Base-by-base conservation (phyloP, 2,113 vertebrate species). In the Callorhinus ursinus region DNA sequence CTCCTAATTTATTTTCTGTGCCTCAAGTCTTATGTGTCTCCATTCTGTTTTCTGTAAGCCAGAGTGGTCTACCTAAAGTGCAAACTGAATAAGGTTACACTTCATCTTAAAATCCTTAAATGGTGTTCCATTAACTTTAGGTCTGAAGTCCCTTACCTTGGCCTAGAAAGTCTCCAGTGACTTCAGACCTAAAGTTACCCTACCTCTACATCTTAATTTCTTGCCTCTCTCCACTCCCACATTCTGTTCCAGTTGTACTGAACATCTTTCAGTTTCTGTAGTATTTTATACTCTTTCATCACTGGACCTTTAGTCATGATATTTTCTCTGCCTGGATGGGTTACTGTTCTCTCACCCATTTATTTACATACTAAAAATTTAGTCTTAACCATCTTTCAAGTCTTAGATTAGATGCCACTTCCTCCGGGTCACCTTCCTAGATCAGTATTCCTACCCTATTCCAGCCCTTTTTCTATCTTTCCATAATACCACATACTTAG, bases 1-100 rank as follows among this genome's bases (percentile, higher is more conserved):
- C 63, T 89, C 26, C 67, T 84, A 12, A 80, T 31, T 88, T 88
- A 24, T 71, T 96, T 95, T 89, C n/a, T 87, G 16, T 93, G 87
- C 84, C 42, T 95, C 74, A 57, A 10, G 65, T 39, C n/a, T 90
- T 83, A 46, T 1, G 1, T 65, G 46, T 76, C 31, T 97, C 11
- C 26, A 49, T 77, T 89, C 9, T 96, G 0, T 90, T 96, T 16
- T 57, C 63, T 93, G 18, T 22, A 95, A 95, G 39, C 26, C 49
- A 80, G n/a, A 91, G 10, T 92, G 61, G 28, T 85, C 14, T 85
- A 76, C 16, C 46, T 90, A 55, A 28, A 84, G 31, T 88, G 10
- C 39, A 86, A 22, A 83, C 76, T 86, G 83, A 22, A 59, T 94
- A 76, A 36, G 49, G 76, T 90, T 81, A 71, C 0, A 39, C 31